A percentile compares a stretch with the other conserved stretches of the same genome.
phyloP scores from a whole-genome alignment of 2,797 vertebrate species.

The Fringilla coelebs region DNA sequence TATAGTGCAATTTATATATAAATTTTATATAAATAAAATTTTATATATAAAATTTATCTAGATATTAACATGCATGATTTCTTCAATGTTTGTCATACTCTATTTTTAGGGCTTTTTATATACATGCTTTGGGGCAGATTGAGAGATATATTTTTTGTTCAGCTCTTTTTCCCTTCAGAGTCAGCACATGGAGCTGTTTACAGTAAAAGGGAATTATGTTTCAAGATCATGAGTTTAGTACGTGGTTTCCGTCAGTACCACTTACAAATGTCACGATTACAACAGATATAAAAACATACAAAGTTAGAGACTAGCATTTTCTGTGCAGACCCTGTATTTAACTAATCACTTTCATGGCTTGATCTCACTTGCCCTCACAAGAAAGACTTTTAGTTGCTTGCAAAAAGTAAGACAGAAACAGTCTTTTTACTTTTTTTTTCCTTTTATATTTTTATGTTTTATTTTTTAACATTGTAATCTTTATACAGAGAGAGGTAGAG shows the following conservation, averaged over 20 bases:
- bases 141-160: background rate
- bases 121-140: background rate
- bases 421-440: background rate
- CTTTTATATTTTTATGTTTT: background rate
- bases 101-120: background rate
- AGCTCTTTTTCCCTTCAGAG: background rate
- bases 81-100: background rate
- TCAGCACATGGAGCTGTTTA: background rate
- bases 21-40: too few species aligned
- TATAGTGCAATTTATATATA: background rate
- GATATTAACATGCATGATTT: background rate
- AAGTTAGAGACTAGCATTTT: background rate
- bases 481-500: background rate
- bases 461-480: background rate
- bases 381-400: background rate
- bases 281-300: background rate
- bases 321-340: background rate
- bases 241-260: background rate
- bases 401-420: background rate
- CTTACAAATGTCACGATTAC: background rate
- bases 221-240: background rate
- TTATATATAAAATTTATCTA: too few species aligned
- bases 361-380: background rate
- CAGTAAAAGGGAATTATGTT: background rate
- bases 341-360: background rate